These are phyloP conservation scores for Trinectes maculatus DNA, from an alignment of 2,113 vertebrate species.

Conservation along the genomic window DNA sequence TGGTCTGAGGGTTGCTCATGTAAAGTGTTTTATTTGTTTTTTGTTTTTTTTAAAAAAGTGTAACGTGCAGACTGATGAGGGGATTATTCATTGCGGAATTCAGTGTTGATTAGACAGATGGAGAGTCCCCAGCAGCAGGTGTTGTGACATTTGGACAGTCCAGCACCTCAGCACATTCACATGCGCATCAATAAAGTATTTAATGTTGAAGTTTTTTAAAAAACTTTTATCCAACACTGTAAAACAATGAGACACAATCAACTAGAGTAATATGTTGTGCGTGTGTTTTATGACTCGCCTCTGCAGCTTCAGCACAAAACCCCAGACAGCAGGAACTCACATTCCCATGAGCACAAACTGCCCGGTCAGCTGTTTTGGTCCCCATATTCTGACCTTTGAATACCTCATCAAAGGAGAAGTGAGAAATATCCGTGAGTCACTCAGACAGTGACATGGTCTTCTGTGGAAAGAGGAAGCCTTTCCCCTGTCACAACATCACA, in stretches of 20 bases:
- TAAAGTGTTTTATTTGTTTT: too few relatives aligned
- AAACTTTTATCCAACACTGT: background rate
- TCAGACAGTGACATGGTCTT: constrained; percentile 28
- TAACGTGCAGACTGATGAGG: too few relatives aligned
- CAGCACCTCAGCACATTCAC: background rate
- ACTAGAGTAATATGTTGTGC: too few relatives aligned
- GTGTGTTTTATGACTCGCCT: too few relatives aligned
- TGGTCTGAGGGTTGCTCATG: background rate
- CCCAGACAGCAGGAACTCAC: constrained; percentile 5
- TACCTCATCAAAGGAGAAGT: constrained; percentile 57
- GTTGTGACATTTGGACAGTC: constrained; percentile 10
- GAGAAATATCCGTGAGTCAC: constrained; percentile 32
- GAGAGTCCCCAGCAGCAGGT: background rate
- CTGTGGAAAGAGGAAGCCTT: constrained; percentile 65
- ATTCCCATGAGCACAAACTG: background rate
- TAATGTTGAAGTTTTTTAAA: too few relatives aligned
- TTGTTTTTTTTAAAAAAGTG: too few relatives aligned
- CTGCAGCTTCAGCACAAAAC: constrained; percentile 27
- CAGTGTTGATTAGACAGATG: background rate
- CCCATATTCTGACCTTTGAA: constrained; percentile 18
- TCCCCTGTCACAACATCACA: background rate
- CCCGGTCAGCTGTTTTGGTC: constrained; percentile 8
- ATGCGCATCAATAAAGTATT: too few relatives aligned
- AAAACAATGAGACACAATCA: background rate
- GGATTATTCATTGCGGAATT: too few relatives aligned